Evolutionary conservation across 2,888 invertebrate genomes (phyloP).

Genomic region (Hydroisotoma schaefferi): DNA sequence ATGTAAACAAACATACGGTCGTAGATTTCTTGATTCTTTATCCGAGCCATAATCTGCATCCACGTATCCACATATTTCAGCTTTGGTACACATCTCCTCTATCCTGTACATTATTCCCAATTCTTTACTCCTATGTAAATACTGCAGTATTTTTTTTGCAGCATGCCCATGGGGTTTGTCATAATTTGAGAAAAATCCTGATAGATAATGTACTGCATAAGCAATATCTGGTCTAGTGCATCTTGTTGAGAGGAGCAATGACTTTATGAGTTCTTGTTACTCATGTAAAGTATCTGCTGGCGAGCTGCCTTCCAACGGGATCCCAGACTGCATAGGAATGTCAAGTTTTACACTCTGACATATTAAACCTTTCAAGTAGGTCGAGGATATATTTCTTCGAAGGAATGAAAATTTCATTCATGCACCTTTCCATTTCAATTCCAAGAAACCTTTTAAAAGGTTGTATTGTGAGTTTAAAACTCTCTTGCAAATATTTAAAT

Average conservation of each 20-base stretch:
- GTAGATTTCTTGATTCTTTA: slow-evolving; percentile 34
- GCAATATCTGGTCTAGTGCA: slow-evolving; percentile 45
- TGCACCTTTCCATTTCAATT: slow-evolving; percentile 7
- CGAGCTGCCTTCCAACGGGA: not conserved
- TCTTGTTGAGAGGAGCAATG: slow-evolving; percentile 38
- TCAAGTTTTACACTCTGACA: slow-evolving; percentile 21
- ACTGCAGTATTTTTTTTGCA: not conserved
- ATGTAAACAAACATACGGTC: slow-evolving; percentile 28
- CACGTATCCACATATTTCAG: slow-evolving; percentile 26
- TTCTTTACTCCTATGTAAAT: slow-evolving; percentile 11
- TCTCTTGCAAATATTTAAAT: not conserved
- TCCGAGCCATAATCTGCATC: slow-evolving; percentile 45
- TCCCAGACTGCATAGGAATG: slow-evolving; percentile 18
- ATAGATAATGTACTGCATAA: slow-evolving; percentile 36
- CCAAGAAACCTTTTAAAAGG: slow-evolving; percentile 20
- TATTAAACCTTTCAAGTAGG: slow-evolving; percentile 16
- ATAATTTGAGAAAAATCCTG: slow-evolving; percentile 29
- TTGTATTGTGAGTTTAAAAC: slow-evolving; percentile 13
- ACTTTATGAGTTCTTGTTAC: slow-evolving; percentile 39
- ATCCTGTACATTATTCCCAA: not conserved
- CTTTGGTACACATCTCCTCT: not conserved
- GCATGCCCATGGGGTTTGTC: not conserved
- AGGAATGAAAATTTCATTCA: slow-evolving; percentile 19
- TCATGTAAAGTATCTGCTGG: slow-evolving; percentile 9
- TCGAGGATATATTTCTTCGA: slow-evolving; percentile 11